Evolutionary conservation across 2,113 vertebrate genomes (phyloP).

Genomic region (Neolamprologus tretocephalus): DNA sequence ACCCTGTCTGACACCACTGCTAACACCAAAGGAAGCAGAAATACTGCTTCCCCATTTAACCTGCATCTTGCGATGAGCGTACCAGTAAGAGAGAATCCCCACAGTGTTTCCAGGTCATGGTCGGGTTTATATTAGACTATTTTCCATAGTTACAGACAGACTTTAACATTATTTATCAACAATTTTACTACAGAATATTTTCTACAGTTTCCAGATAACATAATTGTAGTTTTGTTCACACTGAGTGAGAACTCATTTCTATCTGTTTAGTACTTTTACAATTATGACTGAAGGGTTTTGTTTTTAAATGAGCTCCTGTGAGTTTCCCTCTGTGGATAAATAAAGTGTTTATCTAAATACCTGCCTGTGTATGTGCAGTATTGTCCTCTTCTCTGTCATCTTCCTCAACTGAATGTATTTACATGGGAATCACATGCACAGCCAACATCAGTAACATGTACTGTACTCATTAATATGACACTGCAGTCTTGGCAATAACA

Average conservation of each 20-base stretch:
- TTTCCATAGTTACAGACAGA: not conserved
- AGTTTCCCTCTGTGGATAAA: not conserved
- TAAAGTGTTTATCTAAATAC: not conserved
- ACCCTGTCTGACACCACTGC: not conserved
- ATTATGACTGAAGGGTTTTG: not conserved
- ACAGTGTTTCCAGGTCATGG: not conserved
- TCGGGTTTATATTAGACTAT: fast-evolving
- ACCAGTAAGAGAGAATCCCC: not conserved
- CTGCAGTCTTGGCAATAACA: not conserved
- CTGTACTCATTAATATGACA: not conserved
- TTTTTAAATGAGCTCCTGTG: not conserved
- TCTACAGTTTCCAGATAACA: not conserved
- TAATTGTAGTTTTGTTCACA: not conserved
- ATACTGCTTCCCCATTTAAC: not conserved
- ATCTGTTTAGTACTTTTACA: not conserved
- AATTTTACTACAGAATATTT: not conserved
- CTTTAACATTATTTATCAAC: not conserved
- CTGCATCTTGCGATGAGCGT: fast-evolving
- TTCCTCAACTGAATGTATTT: not conserved
- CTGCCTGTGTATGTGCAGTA: not conserved
- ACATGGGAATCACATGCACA: not conserved
- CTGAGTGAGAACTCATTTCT: not conserved
- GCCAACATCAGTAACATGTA: fast-evolving
- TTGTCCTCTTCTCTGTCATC: not conserved
- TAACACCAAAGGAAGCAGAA: not conserved